These are phyloP conservation scores for Sturnus vulgaris DNA, from an alignment of 2,113 vertebrate genomes.

Conservation along the genomic window DNA sequence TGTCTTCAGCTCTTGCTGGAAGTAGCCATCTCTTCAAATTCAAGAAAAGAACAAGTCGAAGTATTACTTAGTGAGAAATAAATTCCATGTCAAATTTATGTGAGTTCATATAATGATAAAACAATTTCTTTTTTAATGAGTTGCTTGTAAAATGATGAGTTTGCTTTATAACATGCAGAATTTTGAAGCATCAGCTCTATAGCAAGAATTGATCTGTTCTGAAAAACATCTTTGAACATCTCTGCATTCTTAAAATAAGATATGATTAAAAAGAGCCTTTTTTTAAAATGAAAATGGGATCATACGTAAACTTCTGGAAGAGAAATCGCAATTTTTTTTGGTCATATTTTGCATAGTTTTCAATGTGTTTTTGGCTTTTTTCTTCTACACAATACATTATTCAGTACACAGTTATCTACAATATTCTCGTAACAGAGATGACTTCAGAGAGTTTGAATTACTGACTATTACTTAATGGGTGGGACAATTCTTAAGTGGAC, in stretches of 20 bases:
- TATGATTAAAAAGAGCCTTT: not conserved
- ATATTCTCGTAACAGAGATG: not conserved
- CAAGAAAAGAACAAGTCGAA: not conserved
- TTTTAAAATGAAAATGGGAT: not conserved
- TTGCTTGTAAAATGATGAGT: conserved; percentile 1
- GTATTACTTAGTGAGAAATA: not conserved
- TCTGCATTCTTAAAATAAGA: not conserved
- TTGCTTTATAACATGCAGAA: conserved; percentile 4
- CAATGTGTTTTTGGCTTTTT: not conserved
- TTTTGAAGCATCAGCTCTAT: conserved; percentile 20
- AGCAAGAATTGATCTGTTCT: not conserved
- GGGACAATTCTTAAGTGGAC: not conserved
- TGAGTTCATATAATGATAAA: not conserved
- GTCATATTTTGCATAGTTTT: not conserved
- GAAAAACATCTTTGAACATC: not conserved
- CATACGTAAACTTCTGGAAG: not conserved
- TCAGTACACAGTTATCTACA: not conserved
- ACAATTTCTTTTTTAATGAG: conserved; percentile 18
- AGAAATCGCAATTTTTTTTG: not conserved
- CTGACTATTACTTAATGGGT: not conserved
- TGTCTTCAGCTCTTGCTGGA: not conserved
- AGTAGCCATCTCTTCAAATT: not conserved
- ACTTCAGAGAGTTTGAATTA: not conserved
- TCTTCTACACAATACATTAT: not conserved
- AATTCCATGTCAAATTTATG: conserved; percentile 7